A percentile compares a stretch with the other conserved stretches of the same genome.
phyloP scores from a whole-genome alignment of 2,888 invertebrate genomes.

The Dryadula phaetusa region DNA sequence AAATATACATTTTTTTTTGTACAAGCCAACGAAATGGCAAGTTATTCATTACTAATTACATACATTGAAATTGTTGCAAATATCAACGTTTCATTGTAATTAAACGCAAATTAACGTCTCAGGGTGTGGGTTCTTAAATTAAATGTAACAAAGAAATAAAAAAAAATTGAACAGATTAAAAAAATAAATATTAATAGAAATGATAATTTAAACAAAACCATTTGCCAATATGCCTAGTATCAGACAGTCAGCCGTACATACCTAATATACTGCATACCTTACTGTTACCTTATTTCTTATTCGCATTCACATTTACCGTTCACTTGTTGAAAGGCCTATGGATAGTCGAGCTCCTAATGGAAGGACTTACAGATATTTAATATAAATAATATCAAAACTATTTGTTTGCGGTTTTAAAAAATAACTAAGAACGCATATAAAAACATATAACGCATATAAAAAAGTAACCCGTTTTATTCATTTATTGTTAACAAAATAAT shows the following conservation, averaged over 20 bases:
- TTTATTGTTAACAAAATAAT: neutral
- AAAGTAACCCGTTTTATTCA: neutral
- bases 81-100: neutral
- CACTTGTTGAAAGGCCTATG: slow-evolving; percentile 6
- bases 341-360: neutral
- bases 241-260: neutral
- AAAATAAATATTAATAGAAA: neutral
- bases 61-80: neutral
- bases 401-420: neutral
- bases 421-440: neutral
- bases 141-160: neutral
- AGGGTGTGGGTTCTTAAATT: neutral
- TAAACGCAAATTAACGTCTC: neutral
- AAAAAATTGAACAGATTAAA: neutral
- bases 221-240: neutral
- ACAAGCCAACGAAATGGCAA: neutral
- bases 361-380: neutral
- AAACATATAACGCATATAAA: neutral
- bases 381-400: neutral
- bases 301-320: slow-evolving; percentile 25
- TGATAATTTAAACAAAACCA: neutral
- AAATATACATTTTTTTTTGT: slow-evolving; percentile 17
- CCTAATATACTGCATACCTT: slow-evolving; percentile 16
- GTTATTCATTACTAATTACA: neutral
- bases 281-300: slow-evolving; percentile 15